A percentile compares a stretch with the other conserved stretches of the same genome.
Evolutionary conservation across 35 echinoderm and acorn worm species (phyloP).

Genomic region (Apostichopus parvimensis): DNA sequence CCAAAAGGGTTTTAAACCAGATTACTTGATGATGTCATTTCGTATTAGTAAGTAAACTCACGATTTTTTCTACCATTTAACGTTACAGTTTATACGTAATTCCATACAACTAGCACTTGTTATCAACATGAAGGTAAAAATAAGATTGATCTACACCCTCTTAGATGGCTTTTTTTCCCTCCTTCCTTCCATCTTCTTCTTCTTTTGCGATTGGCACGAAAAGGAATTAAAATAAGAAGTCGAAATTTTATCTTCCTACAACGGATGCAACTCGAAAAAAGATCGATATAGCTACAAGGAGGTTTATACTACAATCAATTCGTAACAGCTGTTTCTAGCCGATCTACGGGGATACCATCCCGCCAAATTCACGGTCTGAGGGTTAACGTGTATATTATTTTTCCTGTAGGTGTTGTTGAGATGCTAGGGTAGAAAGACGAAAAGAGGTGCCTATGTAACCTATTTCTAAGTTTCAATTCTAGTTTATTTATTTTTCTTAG

Average conservation of each 20-base stretch:
- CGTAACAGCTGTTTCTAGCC: not conserved
- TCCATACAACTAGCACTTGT: not conserved
- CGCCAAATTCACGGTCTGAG: conserved; percentile 11
- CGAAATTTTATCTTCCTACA: conserved; percentile 1
- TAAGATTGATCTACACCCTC: not conserved
- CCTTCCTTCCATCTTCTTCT: not conserved
- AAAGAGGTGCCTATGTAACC: not conserved
- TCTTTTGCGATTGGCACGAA: not conserved
- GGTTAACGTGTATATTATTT: conserved; percentile 14
- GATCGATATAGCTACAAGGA: not conserved
- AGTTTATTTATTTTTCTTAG: no score
- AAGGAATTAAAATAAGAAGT: not conserved
- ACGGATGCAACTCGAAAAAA: not conserved
- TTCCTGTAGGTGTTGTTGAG: not conserved
- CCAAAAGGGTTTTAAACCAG: no score
- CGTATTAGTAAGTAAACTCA: no score
- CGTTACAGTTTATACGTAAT: no score
- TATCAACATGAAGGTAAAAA: not conserved
- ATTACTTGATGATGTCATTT: no score
- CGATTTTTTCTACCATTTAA: no score
- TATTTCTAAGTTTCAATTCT: not conserved
- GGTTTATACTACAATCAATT: conserved; percentile 14
- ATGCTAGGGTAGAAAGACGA: not conserved
- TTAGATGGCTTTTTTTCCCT: not conserved
- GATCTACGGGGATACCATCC: not conserved